phyloP scores from a whole-genome alignment of 2,113 vertebrate species.

The Catharus minimus region DNA sequence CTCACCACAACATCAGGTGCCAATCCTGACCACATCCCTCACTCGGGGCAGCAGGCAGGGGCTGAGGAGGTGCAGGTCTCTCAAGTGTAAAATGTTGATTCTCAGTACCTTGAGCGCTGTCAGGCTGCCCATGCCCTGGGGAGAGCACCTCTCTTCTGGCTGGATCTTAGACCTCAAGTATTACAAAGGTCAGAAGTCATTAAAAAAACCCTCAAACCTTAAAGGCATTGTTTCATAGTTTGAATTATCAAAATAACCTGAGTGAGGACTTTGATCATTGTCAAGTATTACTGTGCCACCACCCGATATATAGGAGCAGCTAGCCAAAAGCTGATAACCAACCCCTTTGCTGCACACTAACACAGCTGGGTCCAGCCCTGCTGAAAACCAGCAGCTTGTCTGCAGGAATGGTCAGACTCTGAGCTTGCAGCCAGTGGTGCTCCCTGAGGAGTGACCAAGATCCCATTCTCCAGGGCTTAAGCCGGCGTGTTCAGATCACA shows the following conservation, averaged over 20 bases:
- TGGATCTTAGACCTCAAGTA: background rate
- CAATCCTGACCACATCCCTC: background rate
- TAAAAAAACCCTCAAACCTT: background rate
- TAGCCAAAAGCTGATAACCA: background rate
- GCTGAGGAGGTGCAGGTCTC: background rate
- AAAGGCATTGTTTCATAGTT: background rate
- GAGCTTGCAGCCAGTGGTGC: background rate
- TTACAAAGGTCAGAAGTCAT: background rate
- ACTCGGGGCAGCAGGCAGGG: background rate
- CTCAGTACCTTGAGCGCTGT: background rate
- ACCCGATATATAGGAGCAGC: background rate
- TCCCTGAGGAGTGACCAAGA: rapidly evolving
- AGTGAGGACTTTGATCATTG: background rate
- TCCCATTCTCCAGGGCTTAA: rapidly evolving
- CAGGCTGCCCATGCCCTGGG: background rate
- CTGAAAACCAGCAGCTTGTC: background rate
- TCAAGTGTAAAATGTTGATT: background rate
- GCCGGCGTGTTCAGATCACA: rapidly evolving
- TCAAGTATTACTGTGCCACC: background rate
- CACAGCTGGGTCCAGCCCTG: rapidly evolving
- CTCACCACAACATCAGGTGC: background rate
- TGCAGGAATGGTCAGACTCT: rapidly evolving
- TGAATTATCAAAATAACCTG: background rate
- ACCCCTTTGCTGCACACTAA: background rate
- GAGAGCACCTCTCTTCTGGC: background rate